These are phyloP conservation scores for Butorides virescens DNA, from an alignment of 2,113 vertebrate genomes.

Conservation along the genomic window DNA sequence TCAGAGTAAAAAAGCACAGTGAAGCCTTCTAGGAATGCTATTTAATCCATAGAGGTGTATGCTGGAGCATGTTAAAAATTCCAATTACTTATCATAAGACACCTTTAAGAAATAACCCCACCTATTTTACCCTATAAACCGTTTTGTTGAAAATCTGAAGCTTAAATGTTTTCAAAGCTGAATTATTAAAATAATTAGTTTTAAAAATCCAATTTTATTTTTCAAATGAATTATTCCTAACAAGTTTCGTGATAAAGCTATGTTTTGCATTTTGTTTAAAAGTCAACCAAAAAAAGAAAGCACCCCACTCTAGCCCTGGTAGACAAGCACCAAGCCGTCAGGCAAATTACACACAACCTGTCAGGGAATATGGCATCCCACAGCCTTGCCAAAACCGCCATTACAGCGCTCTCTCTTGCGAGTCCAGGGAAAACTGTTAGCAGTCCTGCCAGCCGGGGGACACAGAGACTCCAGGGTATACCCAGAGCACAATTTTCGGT, in stretches of 20 bases:
- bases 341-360: background rate
- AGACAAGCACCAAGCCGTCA: background rate
- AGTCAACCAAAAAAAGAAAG: background rate
- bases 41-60: background rate
- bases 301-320: background rate
- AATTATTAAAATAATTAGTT: background rate
- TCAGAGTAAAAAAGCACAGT: background rate
- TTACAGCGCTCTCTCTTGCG: background rate
- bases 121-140: background rate
- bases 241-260: background rate
- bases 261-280: background rate
- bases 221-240: background rate
- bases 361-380: background rate
- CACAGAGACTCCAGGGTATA: background rate
- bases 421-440: background rate
- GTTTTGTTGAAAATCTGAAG: background rate
- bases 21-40: conserved; percentile 30
- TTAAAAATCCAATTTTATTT: background rate
- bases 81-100: background rate
- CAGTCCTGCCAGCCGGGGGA: background rate
- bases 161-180: background rate
- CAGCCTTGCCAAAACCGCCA: background rate
- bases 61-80: background rate
- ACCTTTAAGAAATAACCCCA: background rate
- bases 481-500: background rate